These are phyloP conservation scores for Capitella teleta DNA, from an alignment of 1,140 invertebrate species.

Conservation along the genomic window DNA sequence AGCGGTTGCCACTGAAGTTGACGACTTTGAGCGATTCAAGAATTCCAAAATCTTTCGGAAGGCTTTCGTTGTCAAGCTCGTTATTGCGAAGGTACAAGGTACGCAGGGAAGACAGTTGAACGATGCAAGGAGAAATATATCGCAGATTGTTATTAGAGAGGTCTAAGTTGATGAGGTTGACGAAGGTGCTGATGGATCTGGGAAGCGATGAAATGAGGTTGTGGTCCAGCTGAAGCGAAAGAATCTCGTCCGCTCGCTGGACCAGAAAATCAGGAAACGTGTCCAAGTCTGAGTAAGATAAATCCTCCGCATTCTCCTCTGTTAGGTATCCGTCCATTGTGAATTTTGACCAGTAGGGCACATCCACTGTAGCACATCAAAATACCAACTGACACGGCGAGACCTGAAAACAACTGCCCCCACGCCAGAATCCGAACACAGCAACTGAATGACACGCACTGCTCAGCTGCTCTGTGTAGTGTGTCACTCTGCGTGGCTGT, in stretches of 20 bases:
- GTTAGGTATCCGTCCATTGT: too few relatives aligned
- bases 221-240: slow-evolving; percentile 30
- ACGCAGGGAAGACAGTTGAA: slow-evolving; percentile 55
- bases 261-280: slow-evolving; percentile 27
- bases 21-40: slow-evolving; percentile 59
- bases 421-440: too few relatives aligned
- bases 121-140: slow-evolving; percentile 60
- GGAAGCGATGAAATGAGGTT: slow-evolving; percentile 39
- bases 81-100: slow-evolving; percentile 81
- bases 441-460: too few relatives aligned
- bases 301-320: slow-evolving; percentile 30
- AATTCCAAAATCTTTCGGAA: slow-evolving; percentile 70
- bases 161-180: slow-evolving; percentile 55
- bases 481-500: too few relatives aligned
- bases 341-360: too few relatives aligned
- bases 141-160: slow-evolving; percentile 76
- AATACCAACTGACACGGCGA: too few relatives aligned
- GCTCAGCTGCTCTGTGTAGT: too few relatives aligned
- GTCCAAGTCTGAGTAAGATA: slow-evolving; percentile 29
- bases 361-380: too few relatives aligned
- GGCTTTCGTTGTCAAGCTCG: slow-evolving; percentile 59
- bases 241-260: slow-evolving; percentile 17
- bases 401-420: too few relatives aligned
- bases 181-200: slow-evolving; percentile 34
- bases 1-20: slow-evolving; percentile 81